phyloP scores from a whole-genome alignment of 2,113 vertebrate genomes.

The Gadus macrocephalus region DNA sequence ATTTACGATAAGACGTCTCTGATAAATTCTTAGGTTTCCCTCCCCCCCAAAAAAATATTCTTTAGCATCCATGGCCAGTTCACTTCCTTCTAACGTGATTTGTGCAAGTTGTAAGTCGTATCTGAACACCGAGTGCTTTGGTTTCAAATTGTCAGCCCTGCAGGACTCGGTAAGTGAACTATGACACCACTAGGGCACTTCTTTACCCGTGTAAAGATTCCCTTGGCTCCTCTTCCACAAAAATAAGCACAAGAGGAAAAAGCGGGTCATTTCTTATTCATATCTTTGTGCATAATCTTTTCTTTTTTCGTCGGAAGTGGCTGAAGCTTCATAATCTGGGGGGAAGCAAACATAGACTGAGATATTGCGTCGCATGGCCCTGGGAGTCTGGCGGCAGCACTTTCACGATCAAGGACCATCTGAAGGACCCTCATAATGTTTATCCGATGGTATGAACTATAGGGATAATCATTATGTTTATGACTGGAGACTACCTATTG shows the following conservation, averaged over 20 bases:
- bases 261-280: conserved; percentile 54
- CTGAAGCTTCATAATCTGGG: conserved; percentile 9
- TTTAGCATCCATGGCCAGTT: too few relatives aligned
- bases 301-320: conserved; percentile 30
- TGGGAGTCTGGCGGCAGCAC: background rate
- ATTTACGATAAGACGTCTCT: too few relatives aligned
- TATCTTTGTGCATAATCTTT: conserved; percentile 33
- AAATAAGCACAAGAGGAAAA: conserved; percentile 49
- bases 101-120: too few relatives aligned
- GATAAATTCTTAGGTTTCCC: too few relatives aligned
- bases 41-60: too few relatives aligned
- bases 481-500: background rate
- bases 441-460: too few relatives aligned
- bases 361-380: conserved; percentile 25
- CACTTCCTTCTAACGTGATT: too few relatives aligned
- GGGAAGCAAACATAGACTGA: conserved; percentile 33
- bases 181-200: conserved; percentile 13
- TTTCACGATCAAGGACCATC: conserved; percentile 6
- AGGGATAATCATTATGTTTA: too few relatives aligned
- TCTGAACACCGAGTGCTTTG: too few relatives aligned
- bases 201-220: conserved; percentile 47
- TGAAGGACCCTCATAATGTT: conserved; percentile 20
- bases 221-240: conserved; percentile 46
- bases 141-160: too few relatives aligned
- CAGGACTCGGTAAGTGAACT: too few relatives aligned